Base-by-base conservation (phyloP, 2,888 invertebrate species). In the Melanostoma mellinum region DNA sequence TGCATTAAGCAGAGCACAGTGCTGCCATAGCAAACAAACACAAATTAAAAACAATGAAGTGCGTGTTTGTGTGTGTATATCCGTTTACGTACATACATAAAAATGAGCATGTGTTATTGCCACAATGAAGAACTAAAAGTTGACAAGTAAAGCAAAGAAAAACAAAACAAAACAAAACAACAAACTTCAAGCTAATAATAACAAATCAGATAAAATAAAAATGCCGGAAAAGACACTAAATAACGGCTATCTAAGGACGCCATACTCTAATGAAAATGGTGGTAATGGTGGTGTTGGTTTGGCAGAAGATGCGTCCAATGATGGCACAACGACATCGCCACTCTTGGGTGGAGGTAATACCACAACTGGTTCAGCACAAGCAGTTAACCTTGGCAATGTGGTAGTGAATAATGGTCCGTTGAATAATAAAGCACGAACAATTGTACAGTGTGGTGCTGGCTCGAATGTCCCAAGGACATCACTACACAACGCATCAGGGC, bases 221-320 rank as follows among this genome's bases (percentile, higher is more conserved):
- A 87, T 87, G 88, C 87, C 85, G 82, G 87, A 88, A 86, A 88
- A 88, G 82, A 86, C 88, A 40, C 86, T 90, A 61, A 91, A 91
- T 87, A 91, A 91, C 86, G 91, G 91, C 81, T 91, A 90, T 88
- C 87, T 91, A 67, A 89, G 88, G 60, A 86, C 87, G 61, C 81
- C 87, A 74, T 88, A 86, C 78, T 67, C 78, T 38, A 86, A 86
- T 68, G 86, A 87, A 48, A 87, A 86, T 48, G 86, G 87, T 20
- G 73, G 63, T 30, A 61, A 46, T 9, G 55, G 71, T 56, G 68
- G 78, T 20, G 46, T 35, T 20, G 32, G 86, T 69, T 50, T 76
- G 76, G 56, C 69, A 78, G 46, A 85, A 80, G 85, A 88, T 71
- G 88, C 88, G 74, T 82, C 87, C 42, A 88, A 88, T 4, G 88